Percentiles rank a stretch among this genome's conserved stretches.
phyloP scores from a whole-genome alignment of 2,888 invertebrate genomes.

The Drosophila subsilvestris region DNA sequence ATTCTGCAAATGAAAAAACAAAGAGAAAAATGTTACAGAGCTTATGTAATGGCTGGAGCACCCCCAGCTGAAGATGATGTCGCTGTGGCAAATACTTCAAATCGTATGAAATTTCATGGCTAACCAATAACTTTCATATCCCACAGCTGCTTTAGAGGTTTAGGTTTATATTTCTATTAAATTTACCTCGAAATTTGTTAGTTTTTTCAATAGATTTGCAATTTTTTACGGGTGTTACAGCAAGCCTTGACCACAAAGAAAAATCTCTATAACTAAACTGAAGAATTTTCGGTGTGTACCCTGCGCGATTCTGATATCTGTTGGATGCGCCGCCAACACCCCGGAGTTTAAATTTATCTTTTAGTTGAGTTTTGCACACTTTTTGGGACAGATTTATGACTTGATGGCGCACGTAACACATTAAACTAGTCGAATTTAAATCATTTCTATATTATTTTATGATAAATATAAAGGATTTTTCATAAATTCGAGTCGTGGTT shows the following conservation, averaged over 20 bases:
- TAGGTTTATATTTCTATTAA: slow-evolving; percentile 11
- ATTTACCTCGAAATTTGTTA: slow-evolving; percentile 83
- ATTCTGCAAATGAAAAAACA: slow-evolving; percentile 61
- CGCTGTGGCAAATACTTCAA: slow-evolving; percentile 1
- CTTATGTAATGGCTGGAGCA: slow-evolving; percentile 50
- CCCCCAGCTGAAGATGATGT: slow-evolving; percentile 31
- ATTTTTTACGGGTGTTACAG: slow-evolving; percentile 80
- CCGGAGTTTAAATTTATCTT: background rate
- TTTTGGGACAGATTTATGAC: background rate
- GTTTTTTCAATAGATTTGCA: slow-evolving; percentile 83
- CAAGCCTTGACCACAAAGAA: slow-evolving; percentile 73
- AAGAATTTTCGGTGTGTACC: slow-evolving; percentile 62
- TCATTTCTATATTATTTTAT: background rate
- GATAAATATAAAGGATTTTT: slow-evolving; percentile 19
- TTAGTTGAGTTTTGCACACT: background rate
- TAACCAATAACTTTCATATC: slow-evolving; percentile 32
- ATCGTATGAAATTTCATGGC: slow-evolving; percentile 5
- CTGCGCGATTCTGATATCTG: slow-evolving; percentile 51
- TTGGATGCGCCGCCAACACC: slow-evolving; percentile 16
- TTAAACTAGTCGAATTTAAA: background rate
- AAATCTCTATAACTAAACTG: slow-evolving; percentile 80
- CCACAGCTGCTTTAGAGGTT: background rate
- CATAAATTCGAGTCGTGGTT: slow-evolving; percentile 12
- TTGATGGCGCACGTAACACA: rapidly evolving
- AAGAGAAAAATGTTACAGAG: background rate